Base-by-base conservation (phyloP, 2,113 vertebrate species). In the Alaudala cheleensis region DNA sequence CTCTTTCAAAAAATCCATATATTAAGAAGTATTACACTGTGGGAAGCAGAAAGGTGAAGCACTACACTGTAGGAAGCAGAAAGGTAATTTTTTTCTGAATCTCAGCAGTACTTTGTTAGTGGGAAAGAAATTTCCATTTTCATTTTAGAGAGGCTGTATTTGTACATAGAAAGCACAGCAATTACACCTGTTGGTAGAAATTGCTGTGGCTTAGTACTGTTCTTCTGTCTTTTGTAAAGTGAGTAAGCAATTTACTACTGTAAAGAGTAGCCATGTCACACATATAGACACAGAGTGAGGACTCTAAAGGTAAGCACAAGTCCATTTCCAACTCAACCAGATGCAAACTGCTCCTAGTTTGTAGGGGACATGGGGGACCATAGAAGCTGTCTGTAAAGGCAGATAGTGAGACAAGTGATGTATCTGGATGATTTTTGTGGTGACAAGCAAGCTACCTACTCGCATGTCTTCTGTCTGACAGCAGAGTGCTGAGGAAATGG, bases 271-370 rank as follows among this genome's bases (percentile, higher is more conserved):
- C 10, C 5, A 0, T 11, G 3, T 23, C 29, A 15, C 26, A 56
- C 12, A 26, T 19, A 34, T 0, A 34, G 31, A 20, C 0, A 1
- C 3, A 61, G 31, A 49, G 5, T 7, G 12, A 77, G 20, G 8
- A 56, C 7, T 23, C 29, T 15, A 31, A 29, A 53, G 21, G 0
- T 1, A 77, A 54, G 9, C 0, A 0, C 18, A 39, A 25, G 24
- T 28, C 11, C 1, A 2, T n/a, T 86, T 65, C 21, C 23, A 77
- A 1, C 5, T 81, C 39, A 71, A 10, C 6, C 0, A 1, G 31
- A 50, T 45, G 19, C 42, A 70, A 47, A 17, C 19, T 64, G 12
- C 13, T 65, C 33, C 24, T 18, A 6, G 24, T 25, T 86, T 79
- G 45, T 21, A 28, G 24, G 16, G 37, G 7, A 44, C 6, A 6